Conservation (phyloP, 2,113 vertebrate species). For the Diphyllodes magnificus region DNA sequence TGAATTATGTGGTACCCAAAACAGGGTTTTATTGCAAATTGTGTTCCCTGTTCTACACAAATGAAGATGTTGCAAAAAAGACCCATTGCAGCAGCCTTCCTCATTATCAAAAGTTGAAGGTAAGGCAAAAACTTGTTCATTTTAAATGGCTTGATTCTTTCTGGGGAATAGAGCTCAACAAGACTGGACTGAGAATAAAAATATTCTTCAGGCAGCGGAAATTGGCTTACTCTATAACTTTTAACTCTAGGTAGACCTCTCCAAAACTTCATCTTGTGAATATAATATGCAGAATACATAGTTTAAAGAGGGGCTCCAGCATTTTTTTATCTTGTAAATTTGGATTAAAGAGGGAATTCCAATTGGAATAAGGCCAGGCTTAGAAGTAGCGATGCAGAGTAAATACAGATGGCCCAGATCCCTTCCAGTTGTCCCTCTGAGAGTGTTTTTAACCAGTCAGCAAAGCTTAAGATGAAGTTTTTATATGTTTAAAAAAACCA, state of each 20-base stretch:
- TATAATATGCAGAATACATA: neutral
- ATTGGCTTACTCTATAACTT: conserved; percentile 12
- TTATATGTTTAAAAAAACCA: neutral
- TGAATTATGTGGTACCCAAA: conserved; percentile 92
- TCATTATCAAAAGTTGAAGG: conserved; percentile 97
- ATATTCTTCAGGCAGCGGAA: conserved; percentile 12
- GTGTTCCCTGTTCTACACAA: conserved; percentile 97
- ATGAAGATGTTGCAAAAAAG: conserved; percentile 92
- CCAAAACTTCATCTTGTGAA: neutral
- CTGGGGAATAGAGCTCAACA: conserved; percentile 21
- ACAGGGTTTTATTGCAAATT: conserved; percentile 96
- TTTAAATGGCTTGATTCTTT: conserved; percentile 63
- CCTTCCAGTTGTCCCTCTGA: neutral
- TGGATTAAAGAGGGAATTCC: neutral
- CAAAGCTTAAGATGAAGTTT: neutral
- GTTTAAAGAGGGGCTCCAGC: neutral
- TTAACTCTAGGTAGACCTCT: neutral
- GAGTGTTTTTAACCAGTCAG: neutral
- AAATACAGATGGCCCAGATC: neutral
- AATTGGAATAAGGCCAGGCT: neutral
- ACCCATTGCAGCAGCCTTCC: conserved; percentile 92
- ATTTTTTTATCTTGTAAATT: neutral
- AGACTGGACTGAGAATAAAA: neutral
- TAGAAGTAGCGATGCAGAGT: neutral
- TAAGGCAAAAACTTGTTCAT: conserved; percentile 73